Percentiles rank a stretch among this genome's conserved stretches.
phyloP scores from a whole-genome alignment of 2,113 vertebrate genomes.

The Orycteropus afer region DNA sequence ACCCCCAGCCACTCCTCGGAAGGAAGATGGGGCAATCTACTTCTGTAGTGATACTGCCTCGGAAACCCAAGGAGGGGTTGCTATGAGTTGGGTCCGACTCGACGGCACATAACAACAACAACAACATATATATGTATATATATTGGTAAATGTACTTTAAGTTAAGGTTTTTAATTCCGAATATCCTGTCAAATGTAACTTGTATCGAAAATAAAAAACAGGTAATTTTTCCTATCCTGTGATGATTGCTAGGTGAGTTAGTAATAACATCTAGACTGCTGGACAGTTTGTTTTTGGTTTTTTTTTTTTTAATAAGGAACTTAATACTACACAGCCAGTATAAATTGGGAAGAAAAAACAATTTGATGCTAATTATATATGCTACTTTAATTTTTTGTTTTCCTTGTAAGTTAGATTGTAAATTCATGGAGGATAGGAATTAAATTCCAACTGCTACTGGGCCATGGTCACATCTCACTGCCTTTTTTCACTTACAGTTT shows the following conservation, averaged over 20 bases:
- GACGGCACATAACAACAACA: too few relatives aligned
- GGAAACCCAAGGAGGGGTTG: too few relatives aligned
- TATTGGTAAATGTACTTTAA: not conserved
- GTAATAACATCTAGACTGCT: not conserved
- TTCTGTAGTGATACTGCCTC: too few relatives aligned
- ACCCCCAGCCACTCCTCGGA: too few relatives aligned
- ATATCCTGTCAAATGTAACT: constrained; percentile 35
- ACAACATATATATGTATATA: too few relatives aligned
- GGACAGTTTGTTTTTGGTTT: not conserved
- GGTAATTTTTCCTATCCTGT: not conserved
- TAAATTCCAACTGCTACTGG: not conserved
- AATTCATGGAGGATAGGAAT: not conserved
- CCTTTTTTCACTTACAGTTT: constrained; percentile 87
- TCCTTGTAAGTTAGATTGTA: not conserved
- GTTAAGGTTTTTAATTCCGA: constrained; percentile 43
- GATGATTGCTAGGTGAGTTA: not conserved
- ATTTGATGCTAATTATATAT: not conserved
- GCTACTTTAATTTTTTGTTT: not conserved
- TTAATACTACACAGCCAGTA: not conserved
- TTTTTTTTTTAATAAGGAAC: constrained; percentile 6
- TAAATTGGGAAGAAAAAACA: not conserved
- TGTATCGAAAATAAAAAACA: constrained; percentile 14
- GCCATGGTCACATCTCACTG: constrained; percentile 7
- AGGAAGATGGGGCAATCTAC: too few relatives aligned
- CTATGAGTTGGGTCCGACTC: too few relatives aligned